Percentiles rank a stretch among this genome's conserved stretches.
Evolutionary conservation across 2,797 vertebrate genomes (phyloP).

Genomic region (Hoplostethus atlanticus): DNA sequence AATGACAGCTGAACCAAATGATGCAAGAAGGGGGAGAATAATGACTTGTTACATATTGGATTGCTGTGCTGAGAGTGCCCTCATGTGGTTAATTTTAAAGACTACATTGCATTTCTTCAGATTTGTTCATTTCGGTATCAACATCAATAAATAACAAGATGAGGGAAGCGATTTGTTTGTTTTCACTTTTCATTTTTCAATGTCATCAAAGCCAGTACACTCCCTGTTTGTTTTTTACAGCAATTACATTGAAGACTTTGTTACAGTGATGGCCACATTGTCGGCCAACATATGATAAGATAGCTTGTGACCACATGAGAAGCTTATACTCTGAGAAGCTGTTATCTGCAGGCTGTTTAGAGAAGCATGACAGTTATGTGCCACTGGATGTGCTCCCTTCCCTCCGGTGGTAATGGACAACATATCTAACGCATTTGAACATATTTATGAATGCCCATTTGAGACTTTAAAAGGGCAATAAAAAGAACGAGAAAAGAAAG

Average conservation of each 20-base stretch:
- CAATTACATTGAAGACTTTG: not conserved
- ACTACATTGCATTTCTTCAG: constrained; percentile 49
- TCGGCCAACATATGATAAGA: constrained; percentile 22
- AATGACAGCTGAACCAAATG: constrained; percentile 34
- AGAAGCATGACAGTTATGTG: constrained; percentile 47
- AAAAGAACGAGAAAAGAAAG: constrained; percentile 17
- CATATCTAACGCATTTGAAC: constrained; percentile 28
- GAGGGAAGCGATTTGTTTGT: not conserved
- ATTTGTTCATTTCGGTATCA: not conserved
- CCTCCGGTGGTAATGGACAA: constrained; percentile 14
- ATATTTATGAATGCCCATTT: constrained; percentile 44
- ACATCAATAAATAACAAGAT: too few relatives aligned
- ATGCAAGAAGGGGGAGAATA: constrained; percentile 22
- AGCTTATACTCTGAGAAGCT: constrained; percentile 26
- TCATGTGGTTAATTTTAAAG: constrained; percentile 70
- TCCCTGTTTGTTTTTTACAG: not conserved
- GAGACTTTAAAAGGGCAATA: constrained; percentile 60
- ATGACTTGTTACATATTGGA: constrained; percentile 19
- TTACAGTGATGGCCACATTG: not conserved
- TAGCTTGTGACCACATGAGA: constrained; percentile 24
- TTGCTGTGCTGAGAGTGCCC: constrained; percentile 72
- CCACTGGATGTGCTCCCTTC: constrained; percentile 22
- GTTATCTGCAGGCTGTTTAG: constrained; percentile 42
- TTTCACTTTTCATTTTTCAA: not conserved
- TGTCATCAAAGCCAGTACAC: not conserved